A percentile compares a stretch with the other conserved stretches of the same genome.
These are phyloP conservation scores for Carduelis carduelis DNA, from an alignment of 2,797 vertebrate species.

Conservation along the genomic window DNA sequence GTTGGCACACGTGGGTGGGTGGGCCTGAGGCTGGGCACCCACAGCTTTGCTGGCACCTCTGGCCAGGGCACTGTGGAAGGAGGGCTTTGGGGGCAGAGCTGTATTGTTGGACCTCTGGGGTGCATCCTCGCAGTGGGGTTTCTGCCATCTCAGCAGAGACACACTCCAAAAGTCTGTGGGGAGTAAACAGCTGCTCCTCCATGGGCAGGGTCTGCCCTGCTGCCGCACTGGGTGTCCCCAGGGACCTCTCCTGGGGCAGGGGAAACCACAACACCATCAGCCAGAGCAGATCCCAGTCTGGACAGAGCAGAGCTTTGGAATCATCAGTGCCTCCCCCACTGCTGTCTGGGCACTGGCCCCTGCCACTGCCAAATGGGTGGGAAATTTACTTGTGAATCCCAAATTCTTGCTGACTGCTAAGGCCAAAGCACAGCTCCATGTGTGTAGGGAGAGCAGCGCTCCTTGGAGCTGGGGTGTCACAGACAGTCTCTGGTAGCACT, in stretches of 20 bases:
- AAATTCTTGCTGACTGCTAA: background rate
- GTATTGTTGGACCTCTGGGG: background rate
- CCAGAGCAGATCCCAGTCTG: background rate
- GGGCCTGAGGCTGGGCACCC: background rate
- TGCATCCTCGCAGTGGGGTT: accelerated
- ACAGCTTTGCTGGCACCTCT: background rate
- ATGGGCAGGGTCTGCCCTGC: background rate
- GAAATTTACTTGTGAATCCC: background rate
- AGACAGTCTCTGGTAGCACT: accelerated
- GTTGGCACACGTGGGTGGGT: accelerated
- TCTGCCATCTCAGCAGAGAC: background rate
- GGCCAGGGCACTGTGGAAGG: background rate
- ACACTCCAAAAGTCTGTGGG: background rate
- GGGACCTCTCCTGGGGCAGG: background rate
- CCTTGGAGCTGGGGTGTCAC: accelerated
- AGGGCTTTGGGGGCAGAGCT: background rate
- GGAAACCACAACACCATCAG: accelerated
- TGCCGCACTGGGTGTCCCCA: background rate
- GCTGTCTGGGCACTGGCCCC: background rate
- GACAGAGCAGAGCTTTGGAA: background rate
- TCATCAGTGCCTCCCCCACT: background rate
- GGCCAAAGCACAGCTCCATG: background rate
- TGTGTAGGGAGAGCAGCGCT: accelerated
- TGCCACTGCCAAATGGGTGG: background rate
- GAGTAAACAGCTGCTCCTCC: background rate